These are phyloP conservation scores for Noctilio leporinus DNA, from an alignment of 2,113 vertebrate genomes.

Conservation along the genomic window DNA sequence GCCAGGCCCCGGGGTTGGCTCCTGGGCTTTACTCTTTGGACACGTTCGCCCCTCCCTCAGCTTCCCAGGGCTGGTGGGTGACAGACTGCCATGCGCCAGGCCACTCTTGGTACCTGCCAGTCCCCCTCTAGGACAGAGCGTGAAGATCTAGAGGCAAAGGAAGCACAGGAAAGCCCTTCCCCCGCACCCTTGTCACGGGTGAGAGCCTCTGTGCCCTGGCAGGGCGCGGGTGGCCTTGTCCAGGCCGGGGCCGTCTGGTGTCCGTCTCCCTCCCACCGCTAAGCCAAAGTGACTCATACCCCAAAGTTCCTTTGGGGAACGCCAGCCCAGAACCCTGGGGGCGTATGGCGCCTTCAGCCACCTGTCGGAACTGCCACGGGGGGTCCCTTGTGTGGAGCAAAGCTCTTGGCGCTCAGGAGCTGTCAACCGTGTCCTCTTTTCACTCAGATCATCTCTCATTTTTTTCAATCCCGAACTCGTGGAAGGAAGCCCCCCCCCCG, in stretches of 20 bases:
- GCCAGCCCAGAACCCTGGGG: not conserved
- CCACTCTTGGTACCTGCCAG: not conserved
- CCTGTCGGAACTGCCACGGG: not conserved
- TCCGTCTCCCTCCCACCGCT: not conserved
- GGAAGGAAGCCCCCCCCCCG: not conserved
- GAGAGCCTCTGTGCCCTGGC: not conserved
- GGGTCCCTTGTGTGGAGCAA: not conserved
- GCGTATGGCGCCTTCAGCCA: not conserved
- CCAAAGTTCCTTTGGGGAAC: not conserved
- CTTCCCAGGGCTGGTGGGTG: rapidly evolving
- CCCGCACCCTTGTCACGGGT: not conserved
- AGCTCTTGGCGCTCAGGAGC: not conserved
- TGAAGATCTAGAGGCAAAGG: not conserved
- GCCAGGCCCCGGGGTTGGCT: not conserved
- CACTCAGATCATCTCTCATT: not conserved
- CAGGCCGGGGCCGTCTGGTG: not conserved
- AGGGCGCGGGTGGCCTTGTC: not conserved
- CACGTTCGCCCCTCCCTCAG: not conserved
- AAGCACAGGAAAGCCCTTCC: too few species aligned
- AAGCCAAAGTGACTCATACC: not conserved
- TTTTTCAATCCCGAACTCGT: not conserved
- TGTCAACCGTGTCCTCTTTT: not conserved
- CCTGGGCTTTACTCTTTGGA: not conserved
- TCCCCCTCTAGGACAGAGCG: not conserved
- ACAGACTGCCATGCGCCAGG: not conserved